Evolutionary conservation across 2,888 invertebrate species (phyloP).

Genomic region (Sphinx pinastri): DNA sequence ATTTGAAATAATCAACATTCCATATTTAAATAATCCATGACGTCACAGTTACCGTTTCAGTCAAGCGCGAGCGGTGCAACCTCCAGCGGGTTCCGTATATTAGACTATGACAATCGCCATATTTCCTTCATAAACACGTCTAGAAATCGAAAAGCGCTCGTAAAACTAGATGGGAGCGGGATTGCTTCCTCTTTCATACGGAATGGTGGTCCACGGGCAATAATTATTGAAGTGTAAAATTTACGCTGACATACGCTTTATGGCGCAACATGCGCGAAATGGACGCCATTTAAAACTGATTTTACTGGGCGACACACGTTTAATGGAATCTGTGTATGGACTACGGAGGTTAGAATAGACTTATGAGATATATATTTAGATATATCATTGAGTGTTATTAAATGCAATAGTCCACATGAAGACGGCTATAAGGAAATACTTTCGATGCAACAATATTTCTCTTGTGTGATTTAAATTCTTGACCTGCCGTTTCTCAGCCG

Average conservation of each 20-base stretch:
- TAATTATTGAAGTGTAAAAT: constrained; percentile 75
- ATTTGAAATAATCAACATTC: no score
- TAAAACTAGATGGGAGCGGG: constrained; percentile 68
- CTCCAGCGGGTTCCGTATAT: constrained; percentile 17
- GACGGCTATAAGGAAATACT: no score
- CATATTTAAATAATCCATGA: background rate
- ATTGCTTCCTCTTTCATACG: constrained; percentile 68
- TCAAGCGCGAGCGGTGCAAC: background rate
- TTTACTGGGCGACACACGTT: constrained; percentile 30
- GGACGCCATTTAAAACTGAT: constrained; percentile 26
- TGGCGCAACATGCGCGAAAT: constrained; percentile 45
- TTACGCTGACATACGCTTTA: constrained; percentile 70
- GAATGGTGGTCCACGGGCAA: constrained; percentile 49
- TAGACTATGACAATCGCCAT: constrained; percentile 42
- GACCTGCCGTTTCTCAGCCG: no score
- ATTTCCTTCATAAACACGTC: constrained; percentile 60
- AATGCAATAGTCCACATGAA: no score
- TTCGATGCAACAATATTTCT: no score
- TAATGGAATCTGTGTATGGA: constrained; percentile 15
- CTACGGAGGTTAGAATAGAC: background rate
- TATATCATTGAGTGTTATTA: no score
- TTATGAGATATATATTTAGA: background rate
- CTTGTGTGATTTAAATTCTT: no score
- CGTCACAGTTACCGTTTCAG: background rate
- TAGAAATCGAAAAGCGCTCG: constrained; percentile 66